Conservation (phyloP, 64 coral and sea anemone species). For the Porites australiensis region DNA sequence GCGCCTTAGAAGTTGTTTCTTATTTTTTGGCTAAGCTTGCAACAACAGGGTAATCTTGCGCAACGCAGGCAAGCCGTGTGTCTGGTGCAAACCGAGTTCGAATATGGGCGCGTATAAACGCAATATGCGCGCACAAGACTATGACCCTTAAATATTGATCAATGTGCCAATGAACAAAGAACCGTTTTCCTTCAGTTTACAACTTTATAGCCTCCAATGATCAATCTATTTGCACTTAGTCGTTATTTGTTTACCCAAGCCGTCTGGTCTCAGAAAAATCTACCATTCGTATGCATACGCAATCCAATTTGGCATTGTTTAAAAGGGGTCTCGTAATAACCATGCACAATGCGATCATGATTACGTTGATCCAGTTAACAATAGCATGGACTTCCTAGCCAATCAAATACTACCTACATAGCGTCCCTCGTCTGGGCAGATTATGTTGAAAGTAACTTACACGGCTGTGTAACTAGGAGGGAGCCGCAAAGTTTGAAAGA, state of each 20-base stretch:
- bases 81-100: no score
- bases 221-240: background rate
- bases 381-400: background rate
- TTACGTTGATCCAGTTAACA: constrained; percentile 21
- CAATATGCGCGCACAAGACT: no score
- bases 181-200: background rate
- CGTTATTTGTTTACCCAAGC: constrained; percentile 37
- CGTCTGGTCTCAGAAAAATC: background rate
- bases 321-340: background rate
- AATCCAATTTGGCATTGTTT: constrained; percentile 65
- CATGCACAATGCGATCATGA: constrained; percentile 31
- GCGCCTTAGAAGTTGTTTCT: no score
- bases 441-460: constrained; percentile 6
- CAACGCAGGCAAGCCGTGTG: no score
- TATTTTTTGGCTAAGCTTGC: no score
- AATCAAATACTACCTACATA: constrained; percentile 3
- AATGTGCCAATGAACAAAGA: no score
- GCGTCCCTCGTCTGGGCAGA: constrained; percentile 38
- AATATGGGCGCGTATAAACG: no score
- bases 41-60: no score
- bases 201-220: background rate
- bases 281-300: background rate
- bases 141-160: no score
- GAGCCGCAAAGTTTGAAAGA: constrained; percentile 4
- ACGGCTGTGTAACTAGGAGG: background rate